Conservation (phyloP, 2,888 invertebrate genomes). For the Ormyrus nitidulus region DNA sequence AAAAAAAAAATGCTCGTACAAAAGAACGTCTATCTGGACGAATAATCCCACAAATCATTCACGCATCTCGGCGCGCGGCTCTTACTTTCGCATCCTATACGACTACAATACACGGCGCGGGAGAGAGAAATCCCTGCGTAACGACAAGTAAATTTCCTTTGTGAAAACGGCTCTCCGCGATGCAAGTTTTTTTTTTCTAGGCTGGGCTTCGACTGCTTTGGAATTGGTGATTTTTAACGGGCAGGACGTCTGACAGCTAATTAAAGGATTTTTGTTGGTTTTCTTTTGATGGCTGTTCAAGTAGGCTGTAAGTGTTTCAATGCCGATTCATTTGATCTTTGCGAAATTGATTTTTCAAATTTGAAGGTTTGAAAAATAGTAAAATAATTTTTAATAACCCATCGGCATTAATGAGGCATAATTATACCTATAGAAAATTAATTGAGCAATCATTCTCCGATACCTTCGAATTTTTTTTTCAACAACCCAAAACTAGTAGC, state of each 20-base stretch:
- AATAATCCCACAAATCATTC: constrained; percentile 53
- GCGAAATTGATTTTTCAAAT: too few relatives aligned
- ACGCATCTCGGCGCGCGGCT: constrained; percentile 27
- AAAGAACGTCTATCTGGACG: constrained; percentile 36
- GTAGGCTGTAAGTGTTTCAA: neutral
- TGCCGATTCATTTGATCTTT: neutral
- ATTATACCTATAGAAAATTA: too few relatives aligned
- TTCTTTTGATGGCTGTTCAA: neutral
- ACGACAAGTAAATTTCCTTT: constrained; percentile 41
- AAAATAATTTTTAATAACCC: too few relatives aligned
- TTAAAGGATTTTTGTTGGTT: neutral
- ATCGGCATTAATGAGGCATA: too few relatives aligned
- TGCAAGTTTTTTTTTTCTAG: constrained; percentile 1
- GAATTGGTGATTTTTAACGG: constrained; percentile 5
- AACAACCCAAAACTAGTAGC: too few relatives aligned
- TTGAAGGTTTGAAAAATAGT: too few relatives aligned
- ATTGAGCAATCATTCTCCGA: too few relatives aligned
- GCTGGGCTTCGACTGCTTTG: neutral
- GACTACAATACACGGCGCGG: neutral
- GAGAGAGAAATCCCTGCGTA: constrained; percentile 32
- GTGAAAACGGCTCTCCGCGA: constrained; percentile 17
- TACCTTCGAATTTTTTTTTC: too few relatives aligned
- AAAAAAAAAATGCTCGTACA: constrained; percentile 11
- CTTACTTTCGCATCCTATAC: constrained; percentile 55
- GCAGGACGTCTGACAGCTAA: neutral